These are phyloP conservation scores for Anser brachyrhynchus DNA, from an alignment of 2,113 vertebrate species.

Conservation along the genomic window DNA sequence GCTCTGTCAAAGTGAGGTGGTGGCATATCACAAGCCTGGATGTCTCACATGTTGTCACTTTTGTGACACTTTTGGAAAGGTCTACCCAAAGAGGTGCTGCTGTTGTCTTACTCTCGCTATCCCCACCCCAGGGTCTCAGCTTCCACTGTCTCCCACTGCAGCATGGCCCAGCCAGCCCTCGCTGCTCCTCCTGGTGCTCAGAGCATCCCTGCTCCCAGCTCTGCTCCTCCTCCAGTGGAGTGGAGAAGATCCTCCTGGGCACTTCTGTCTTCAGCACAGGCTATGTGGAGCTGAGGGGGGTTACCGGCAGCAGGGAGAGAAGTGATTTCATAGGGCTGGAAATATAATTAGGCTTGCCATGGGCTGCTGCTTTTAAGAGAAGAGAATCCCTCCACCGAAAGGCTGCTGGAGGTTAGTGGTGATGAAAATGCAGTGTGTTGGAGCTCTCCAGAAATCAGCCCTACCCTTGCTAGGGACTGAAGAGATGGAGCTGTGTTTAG, in stretches of 20 bases:
- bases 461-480: not conserved
- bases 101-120: not conserved
- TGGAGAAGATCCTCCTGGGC: not conserved
- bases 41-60: not conserved
- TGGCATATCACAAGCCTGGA: fast-evolving
- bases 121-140: not conserved
- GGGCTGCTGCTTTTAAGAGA: not conserved
- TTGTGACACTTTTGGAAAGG: not conserved
- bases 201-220: not conserved
- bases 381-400: not conserved
- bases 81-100: not conserved
- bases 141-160: not conserved
- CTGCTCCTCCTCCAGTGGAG: not conserved
- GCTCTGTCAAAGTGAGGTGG: not conserved
- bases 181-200: not conserved
- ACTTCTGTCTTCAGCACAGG: not conserved
- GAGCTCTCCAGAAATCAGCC: not conserved
- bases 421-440: not conserved
- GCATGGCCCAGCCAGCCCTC: not conserved
- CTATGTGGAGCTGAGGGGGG: not conserved
- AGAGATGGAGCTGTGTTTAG: not conserved
- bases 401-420: not conserved
- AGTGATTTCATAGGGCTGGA: not conserved
- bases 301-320: not conserved
- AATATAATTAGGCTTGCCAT: not conserved